Conservation (phyloP, 2,888 invertebrate species). For the Meghimatium bilineatum region DNA sequence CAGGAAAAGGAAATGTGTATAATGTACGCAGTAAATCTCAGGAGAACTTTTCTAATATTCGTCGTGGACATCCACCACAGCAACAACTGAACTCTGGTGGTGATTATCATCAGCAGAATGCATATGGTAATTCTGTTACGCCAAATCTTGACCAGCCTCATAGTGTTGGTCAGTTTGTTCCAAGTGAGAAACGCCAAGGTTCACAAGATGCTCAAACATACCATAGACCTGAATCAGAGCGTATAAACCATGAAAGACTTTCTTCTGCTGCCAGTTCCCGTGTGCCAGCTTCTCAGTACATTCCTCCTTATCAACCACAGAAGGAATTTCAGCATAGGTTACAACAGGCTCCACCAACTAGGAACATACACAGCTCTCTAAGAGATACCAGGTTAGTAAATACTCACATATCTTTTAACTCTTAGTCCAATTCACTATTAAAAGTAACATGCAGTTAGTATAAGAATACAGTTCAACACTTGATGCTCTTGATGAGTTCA, state of each 20-base stretch:
- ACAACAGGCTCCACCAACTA: neutral
- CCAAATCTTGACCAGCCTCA: neutral
- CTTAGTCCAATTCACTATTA: too few relatives aligned
- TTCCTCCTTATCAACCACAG: slow-evolving; percentile 13
- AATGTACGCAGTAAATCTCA: slow-evolving; percentile 47
- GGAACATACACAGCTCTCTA: neutral
- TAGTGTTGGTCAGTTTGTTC: neutral
- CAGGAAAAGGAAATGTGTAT: slow-evolving; percentile 4
- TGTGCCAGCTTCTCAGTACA: neutral
- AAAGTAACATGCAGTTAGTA: too few relatives aligned
- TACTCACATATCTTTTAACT: neutral
- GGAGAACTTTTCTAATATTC: slow-evolving; percentile 40
- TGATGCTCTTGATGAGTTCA: too few relatives aligned
- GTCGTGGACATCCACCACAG: neutral
- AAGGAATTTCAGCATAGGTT: neutral
- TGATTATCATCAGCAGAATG: neutral
- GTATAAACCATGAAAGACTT: neutral
- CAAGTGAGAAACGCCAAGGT: neutral
- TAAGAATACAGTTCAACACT: too few relatives aligned
- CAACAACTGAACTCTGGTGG: neutral
- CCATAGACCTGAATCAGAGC: neutral
- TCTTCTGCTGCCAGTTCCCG: slow-evolving; percentile 3
- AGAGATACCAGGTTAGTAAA: slow-evolving; percentile 24
- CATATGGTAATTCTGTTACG: neutral
- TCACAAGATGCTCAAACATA: neutral